Evolutionary conservation across 1,140 invertebrate species (phyloP).

Genomic region (Bombus waltoni): DNA sequence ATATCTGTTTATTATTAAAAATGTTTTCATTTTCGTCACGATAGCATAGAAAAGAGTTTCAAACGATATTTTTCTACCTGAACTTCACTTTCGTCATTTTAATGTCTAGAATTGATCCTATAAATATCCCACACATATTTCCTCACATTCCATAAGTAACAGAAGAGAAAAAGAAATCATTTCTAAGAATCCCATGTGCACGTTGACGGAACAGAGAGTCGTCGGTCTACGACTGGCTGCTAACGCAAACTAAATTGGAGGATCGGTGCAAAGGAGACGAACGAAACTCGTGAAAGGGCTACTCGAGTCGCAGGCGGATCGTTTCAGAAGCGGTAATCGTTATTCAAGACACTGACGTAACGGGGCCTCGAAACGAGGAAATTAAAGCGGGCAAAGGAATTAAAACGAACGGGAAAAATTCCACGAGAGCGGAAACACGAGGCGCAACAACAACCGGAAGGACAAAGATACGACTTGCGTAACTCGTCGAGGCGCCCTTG

Average conservation of each 20-base stretch:
- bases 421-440: neutral
- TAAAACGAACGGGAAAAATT: neutral
- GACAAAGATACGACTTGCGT: neutral
- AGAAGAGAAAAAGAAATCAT: neutral
- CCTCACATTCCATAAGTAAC: neutral
- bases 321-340: neutral
- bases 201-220: neutral
- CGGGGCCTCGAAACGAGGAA: neutral
- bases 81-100: too few species aligned
- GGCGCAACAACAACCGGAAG: neutral
- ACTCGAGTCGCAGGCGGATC: neutral
- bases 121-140: too few species aligned
- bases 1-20: neutral
- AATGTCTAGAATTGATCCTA: too few species aligned
- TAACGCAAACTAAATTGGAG: neutral
- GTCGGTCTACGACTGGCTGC: neutral
- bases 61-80: too few species aligned
- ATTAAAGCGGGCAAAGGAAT: neutral
- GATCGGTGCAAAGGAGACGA: neutral
- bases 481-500: neutral
- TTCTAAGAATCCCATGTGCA: too few species aligned
- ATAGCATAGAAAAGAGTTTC: too few species aligned
- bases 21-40: neutral
- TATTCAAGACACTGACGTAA: neutral
- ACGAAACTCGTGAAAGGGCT: neutral